Evolutionary conservation across 2,113 vertebrate species (phyloP).

Genomic region (Perognathus longimembris): DNA sequence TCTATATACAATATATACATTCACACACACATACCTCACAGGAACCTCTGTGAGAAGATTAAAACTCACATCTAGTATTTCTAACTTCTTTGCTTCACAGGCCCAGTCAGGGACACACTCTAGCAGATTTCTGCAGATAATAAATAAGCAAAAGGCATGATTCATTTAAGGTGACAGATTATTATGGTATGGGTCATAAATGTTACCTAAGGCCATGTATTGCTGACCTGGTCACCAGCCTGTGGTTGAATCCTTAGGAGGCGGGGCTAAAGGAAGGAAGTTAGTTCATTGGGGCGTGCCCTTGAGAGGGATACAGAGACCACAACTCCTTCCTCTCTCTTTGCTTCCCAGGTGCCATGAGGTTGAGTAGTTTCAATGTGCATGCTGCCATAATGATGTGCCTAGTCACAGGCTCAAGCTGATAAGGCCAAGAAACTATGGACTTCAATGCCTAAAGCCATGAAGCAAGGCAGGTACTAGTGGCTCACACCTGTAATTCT

Average conservation of each 20-base stretch:
- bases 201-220: not conserved
- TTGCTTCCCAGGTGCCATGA: not conserved
- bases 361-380: not conserved
- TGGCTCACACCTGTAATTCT: no score
- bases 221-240: not conserved
- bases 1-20: not conserved
- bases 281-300: not conserved
- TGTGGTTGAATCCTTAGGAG: not conserved
- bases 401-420: not conserved
- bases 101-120: conserved; percentile 95
- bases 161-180: conserved; percentile 15
- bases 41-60: conserved; percentile 94
- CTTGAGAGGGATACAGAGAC: not conserved
- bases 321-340: not conserved
- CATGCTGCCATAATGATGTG: not conserved
- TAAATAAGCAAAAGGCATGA: conserved; percentile 35
- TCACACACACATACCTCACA: conserved; percentile 86
- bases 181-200: not conserved
- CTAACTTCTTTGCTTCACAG: conserved; percentile 96
- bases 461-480: not conserved
- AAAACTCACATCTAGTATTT: conserved; percentile 93
- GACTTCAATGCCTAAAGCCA: not conserved
- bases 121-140: conserved; percentile 92
- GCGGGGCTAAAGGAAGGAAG: not conserved
- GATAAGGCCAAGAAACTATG: not conserved